Percentiles rank a stretch among this genome's conserved stretches.
Evolutionary conservation across 2,113 vertebrate species (phyloP).

Genomic region (Panthera leo): DNA sequence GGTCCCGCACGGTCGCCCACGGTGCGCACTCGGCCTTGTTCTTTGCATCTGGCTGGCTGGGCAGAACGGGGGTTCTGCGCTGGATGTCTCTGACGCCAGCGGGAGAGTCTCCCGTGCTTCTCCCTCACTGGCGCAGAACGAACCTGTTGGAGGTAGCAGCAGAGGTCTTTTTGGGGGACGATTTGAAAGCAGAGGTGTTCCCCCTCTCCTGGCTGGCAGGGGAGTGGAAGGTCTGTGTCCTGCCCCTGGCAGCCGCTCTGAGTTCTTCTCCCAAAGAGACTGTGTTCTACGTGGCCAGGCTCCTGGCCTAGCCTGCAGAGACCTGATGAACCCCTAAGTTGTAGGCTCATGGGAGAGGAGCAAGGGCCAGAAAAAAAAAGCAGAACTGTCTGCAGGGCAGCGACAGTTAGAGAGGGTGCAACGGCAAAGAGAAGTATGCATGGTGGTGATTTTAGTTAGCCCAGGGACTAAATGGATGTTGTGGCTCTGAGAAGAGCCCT

Average conservation of each 20-base stretch:
- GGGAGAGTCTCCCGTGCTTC: background rate
- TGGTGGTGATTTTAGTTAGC: fast-evolving
- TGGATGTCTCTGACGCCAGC: fast-evolving
- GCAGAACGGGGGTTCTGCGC: fast-evolving
- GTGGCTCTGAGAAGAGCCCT: no score
- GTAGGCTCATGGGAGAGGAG: no score
- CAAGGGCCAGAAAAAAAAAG: background rate
- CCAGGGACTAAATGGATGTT: background rate
- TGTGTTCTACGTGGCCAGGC: fast-evolving
- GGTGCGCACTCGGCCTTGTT: fast-evolving
- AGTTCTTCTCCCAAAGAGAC: background rate
- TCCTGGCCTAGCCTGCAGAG: background rate
- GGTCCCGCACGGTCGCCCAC: conserved; percentile 65
- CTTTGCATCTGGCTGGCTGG: no score
- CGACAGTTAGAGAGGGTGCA: no score
- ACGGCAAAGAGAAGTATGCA: background rate
- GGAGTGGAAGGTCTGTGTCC: background rate
- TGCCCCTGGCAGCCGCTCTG: fast-evolving
- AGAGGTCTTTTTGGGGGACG: background rate
- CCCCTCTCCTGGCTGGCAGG: background rate
- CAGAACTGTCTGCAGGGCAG: no score
- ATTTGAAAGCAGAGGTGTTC: background rate
- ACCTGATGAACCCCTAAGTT: fast-evolving
- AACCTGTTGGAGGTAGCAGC: background rate
- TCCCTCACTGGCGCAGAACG: background rate